Percentiles rank a stretch among this genome's conserved stretches.
Conservation (phyloP, 2,113 vertebrate genomes). For the Azemiops feae region DNA sequence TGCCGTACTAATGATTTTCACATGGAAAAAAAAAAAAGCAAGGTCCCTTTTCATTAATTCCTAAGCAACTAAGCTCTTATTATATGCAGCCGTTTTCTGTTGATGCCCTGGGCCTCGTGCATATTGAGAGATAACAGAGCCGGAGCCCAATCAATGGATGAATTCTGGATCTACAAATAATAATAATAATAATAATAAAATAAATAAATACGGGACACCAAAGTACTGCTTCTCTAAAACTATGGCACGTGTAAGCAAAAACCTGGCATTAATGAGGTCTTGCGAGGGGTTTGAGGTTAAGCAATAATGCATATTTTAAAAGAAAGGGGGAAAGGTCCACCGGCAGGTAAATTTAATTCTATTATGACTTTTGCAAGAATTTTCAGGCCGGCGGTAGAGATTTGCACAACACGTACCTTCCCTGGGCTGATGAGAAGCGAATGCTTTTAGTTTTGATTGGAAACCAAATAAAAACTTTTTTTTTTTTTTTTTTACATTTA, state of each 20-base stretch:
- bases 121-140: constrained; percentile 5
- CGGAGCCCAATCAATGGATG: constrained; percentile 31
- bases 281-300: constrained; percentile 7
- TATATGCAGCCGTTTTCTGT: constrained; percentile 37
- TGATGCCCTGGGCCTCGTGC: constrained; percentile 49
- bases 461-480: neutral
- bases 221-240: neutral
- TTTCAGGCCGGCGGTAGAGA: neutral
- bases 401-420: neutral
- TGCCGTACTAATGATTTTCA: constrained; percentile 40
- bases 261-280: neutral
- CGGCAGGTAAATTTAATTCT: neutral
- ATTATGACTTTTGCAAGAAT: neutral
- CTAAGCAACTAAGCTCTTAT: constrained; percentile 50
- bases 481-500: neutral
- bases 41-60: constrained; percentile 51
- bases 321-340: neutral
- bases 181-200: too few relatives aligned
- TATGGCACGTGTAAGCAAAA: constrained; percentile 15
- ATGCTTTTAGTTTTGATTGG: neutral
- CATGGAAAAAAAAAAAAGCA: constrained; percentile 30
- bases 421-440: neutral
- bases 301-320: constrained; percentile 8
- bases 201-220: neutral
- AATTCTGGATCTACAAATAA: constrained; percentile 30